phyloP scores from a whole-genome alignment of 1,140 invertebrate species.

The Mamestra configurata region DNA sequence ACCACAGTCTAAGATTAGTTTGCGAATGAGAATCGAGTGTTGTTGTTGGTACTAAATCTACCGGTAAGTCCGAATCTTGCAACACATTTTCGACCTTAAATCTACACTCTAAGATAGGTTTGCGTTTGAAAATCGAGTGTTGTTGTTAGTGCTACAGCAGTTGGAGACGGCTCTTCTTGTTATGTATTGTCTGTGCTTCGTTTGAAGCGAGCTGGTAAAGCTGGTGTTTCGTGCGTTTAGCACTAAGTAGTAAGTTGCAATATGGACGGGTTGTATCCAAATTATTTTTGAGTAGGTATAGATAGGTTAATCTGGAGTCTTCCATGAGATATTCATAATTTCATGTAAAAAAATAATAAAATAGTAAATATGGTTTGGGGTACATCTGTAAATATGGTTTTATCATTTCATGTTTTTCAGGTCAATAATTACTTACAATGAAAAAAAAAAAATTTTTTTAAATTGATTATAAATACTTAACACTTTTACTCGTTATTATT shows the following conservation, averaged over 20 bases:
- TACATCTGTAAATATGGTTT: too few relatives aligned
- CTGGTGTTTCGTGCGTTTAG: not conserved
- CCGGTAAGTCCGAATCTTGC: too few relatives aligned
- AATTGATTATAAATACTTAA: too few relatives aligned
- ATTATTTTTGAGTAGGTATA: not conserved
- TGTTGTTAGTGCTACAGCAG: constrained; percentile 20
- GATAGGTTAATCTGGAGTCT: not conserved
- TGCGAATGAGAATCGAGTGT: constrained; percentile 9
- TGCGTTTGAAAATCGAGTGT: constrained; percentile 20
- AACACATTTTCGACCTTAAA: constrained; percentile 14
- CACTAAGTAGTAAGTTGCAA: not conserved
- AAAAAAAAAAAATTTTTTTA: too few relatives aligned
- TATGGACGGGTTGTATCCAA: not conserved
- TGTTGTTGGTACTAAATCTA: too few relatives aligned
- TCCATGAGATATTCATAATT: too few relatives aligned
- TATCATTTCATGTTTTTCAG: too few relatives aligned
- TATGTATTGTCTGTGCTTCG: constrained; percentile 66
- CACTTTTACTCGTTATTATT: too few relatives aligned
- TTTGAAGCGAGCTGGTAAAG: constrained; percentile 47
- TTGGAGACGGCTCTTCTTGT: constrained; percentile 39
- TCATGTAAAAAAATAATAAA: too few relatives aligned
- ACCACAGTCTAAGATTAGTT: not conserved
- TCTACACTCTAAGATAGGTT: not conserved
- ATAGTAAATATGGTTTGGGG: too few relatives aligned
- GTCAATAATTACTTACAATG: too few relatives aligned